Evolutionary conservation across 2,888 invertebrate genomes (phyloP), one percentile per base, ranked within the genome.

Genomic region (Yponomeuta cagnagella): DNA sequence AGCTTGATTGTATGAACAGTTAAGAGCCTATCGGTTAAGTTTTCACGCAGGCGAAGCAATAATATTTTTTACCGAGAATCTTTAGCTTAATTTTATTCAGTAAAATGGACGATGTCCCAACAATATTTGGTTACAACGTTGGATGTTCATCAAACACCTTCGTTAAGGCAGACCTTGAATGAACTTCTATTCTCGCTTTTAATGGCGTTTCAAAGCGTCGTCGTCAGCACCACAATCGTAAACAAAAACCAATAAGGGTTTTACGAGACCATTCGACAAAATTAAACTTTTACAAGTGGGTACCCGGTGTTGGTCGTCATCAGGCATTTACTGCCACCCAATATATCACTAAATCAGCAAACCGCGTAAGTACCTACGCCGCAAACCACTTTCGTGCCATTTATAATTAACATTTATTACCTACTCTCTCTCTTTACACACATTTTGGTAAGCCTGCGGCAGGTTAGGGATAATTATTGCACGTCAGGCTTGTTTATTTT

Each of bases 181-280:
- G 15, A 58, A 58, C 52, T 58, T 58, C 63, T 76, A 78, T 77
- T 75, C 78, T 78, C 78, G 75, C 75, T 75, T 77, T 58, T 80
- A 81, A 80, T 79, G 77, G 79, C 78, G 79, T 80, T 79, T 76
- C 80, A 82, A 83, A 84, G 78, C 80, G 79, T 78, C 81, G 79
- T 82, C 80, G 5, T 23, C 23, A 78, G 78, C 77, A 79, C 81
- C 81, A 74, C 81, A 84, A 83, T 86, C 88, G 85, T 89, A 88
- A 90, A 68, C 86, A 86, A 84, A 81, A 86, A 82, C 87, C 87
- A 86, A 89, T 88, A 87, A 84, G 82, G 80, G 78, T 78, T 89
- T 90, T 89, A 89, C 88, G 89, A 89, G 88, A 86, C 80, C 82
- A 86, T 87, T 88, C 84, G 84, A 83, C 85, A 82, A 84, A 88